Percentiles rank a stretch among this genome's conserved stretches.
Evolutionary conservation across 2,888 invertebrate genomes (phyloP).

Genomic region (Spisula subtruncata): DNA sequence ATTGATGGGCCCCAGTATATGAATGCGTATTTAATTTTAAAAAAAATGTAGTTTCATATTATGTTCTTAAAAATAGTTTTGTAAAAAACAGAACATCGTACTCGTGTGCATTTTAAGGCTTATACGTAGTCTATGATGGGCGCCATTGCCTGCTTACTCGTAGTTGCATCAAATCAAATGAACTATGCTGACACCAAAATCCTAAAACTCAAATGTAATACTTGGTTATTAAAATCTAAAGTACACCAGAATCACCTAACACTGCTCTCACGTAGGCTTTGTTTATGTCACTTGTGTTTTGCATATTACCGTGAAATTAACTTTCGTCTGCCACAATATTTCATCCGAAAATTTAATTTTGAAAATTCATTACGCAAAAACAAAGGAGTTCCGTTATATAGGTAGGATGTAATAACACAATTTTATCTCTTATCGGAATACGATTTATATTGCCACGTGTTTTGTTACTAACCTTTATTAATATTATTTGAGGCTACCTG

Average conservation of each 20-base stretch:
- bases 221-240: not conserved
- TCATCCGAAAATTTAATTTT: constrained; percentile 15
- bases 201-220: too few species aligned
- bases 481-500: not conserved
- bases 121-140: too few species aligned
- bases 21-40: too few species aligned
- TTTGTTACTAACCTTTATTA: not conserved
- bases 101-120: too few species aligned
- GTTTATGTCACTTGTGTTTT: not conserved
- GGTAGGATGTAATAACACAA: not conserved
- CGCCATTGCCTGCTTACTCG: too few species aligned
- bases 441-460: not conserved
- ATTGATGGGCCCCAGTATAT: too few species aligned
- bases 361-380: not conserved
- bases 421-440: not conserved
- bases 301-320: not conserved
- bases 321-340: constrained; percentile 12
- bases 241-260: not conserved
- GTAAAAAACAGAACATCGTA: too few species aligned
- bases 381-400: not conserved
- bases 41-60: too few species aligned
- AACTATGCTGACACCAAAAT: too few species aligned
- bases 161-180: too few species aligned
- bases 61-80: too few species aligned
- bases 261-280: not conserved